Evolutionary conservation across 2,113 vertebrate species (phyloP), one percentile per base, ranked within the genome.

Genomic region (Oriolus oriolus): DNA sequence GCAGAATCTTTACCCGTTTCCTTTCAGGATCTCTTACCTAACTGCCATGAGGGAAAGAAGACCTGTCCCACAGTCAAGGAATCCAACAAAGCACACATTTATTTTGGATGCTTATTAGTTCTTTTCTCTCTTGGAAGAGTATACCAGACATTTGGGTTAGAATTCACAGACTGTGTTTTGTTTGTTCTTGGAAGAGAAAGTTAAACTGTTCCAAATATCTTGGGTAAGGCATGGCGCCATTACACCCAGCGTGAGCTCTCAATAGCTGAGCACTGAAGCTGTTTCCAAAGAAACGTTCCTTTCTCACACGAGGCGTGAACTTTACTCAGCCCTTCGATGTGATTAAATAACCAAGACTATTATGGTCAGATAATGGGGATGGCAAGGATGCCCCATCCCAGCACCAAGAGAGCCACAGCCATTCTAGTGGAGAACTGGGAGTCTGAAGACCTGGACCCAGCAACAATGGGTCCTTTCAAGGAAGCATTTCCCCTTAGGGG

Each of bases 401-500:
- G 84, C 65, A 96, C 74, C 91, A 94, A 63, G 84, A 89, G 61
- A 76, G 73, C 61, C 1, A 0, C 37, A 79, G 91, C 37, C 64
- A 33, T 27, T 49, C 77, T 4, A 56, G 63, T 1, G 1, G 28
- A 87, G 87, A 89, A 79, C 1, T 89, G 69, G 73, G 81, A 96
- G 65, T 41, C 84, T 82, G 81, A 94, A 96, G 95, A 96, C 93
- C 89, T 49, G 63, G 47, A 89, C 41, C 65, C 81, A 93, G 89
- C 93, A 97, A 96, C 95, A 97, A 97, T 95, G 89, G 81, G 81
- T 95, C 93, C 84, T 96, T 97, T 96, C 94, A 96, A 82, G 96
- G 94, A 95, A 97, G 89, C 94, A 96, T 95, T 97, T 97, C 96
- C 95, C 94, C 91, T 96, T 56, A 95, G 84, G 95, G 96, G 91